Evolutionary conservation across 2,888 invertebrate genomes (phyloP).

Genomic region (Drosophila glabriapex): DNA sequence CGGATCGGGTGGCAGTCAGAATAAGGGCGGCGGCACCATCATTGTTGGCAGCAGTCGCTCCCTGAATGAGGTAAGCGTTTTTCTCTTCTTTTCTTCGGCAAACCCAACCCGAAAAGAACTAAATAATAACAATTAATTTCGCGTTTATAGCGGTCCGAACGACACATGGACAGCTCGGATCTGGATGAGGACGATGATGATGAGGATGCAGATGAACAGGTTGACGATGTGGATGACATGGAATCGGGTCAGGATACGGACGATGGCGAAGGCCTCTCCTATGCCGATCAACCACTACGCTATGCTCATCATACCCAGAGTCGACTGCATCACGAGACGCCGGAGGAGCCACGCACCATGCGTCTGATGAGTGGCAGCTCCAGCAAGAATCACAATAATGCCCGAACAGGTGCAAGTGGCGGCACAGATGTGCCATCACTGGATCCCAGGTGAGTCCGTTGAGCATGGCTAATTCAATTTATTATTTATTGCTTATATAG

Average conservation of each 20-base stretch:
- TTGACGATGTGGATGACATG: slow-evolving; percentile 74
- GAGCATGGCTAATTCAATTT: neutral
- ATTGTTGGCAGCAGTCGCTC: slow-evolving; percentile 82
- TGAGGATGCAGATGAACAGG: slow-evolving; percentile 78
- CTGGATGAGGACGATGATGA: slow-evolving; percentile 75
- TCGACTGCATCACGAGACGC: slow-evolving; percentile 83
- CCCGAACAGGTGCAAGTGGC: slow-evolving; percentile 27
- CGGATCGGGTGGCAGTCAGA: slow-evolving; percentile 46
- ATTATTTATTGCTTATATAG: neutral
- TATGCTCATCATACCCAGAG: slow-evolving; percentile 84
- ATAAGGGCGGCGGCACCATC: slow-evolving; percentile 79
- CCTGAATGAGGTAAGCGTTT: slow-evolving; percentile 65
- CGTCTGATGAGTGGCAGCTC: slow-evolving; percentile 77
- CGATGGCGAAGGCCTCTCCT: slow-evolving; percentile 79
- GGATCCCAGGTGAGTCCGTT: slow-evolving; percentile 84
- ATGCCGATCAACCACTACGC: slow-evolving; percentile 83
- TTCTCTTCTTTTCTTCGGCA: neutral
- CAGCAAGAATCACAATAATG: slow-evolving; percentile 65
- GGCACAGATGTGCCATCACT: slow-evolving; percentile 77
- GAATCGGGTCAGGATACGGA: slow-evolving; percentile 76
- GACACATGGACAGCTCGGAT: slow-evolving; percentile 74
- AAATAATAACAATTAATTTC: slow-evolving; percentile 11
- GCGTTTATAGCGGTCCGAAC: slow-evolving; percentile 64
- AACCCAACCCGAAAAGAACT: slow-evolving; percentile 7
- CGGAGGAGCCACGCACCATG: slow-evolving; percentile 82